Percentiles rank a stretch among this genome's conserved stretches.
Evolutionary conservation across 2,888 invertebrate species (phyloP).

Genomic region (Lycocerus yunnanus): DNA sequence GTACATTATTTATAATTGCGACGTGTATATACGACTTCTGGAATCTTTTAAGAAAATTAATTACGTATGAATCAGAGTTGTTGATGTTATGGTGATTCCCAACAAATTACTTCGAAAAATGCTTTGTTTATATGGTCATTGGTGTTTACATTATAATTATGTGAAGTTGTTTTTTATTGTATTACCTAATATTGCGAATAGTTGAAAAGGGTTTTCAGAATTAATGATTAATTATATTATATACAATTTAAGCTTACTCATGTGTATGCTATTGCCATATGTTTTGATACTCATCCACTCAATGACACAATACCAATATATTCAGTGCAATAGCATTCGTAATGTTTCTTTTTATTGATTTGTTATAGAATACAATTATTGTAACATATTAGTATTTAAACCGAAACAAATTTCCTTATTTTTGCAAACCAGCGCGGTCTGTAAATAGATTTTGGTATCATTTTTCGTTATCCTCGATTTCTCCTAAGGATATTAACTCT

Average conservation of each 20-base stretch:
- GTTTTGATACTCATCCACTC: not conserved
- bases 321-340: not conserved
- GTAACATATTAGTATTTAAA: too few species aligned
- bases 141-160: conserved; percentile 6
- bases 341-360: not conserved
- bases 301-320: not conserved
- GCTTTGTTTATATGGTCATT: conserved; percentile 17
- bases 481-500: too few species aligned
- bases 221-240: not conserved
- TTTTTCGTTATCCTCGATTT: too few species aligned
- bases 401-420: too few species aligned
- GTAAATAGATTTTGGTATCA: too few species aligned
- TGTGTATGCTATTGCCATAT: not conserved
- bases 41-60: conserved; percentile 9
- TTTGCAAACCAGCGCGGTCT: too few species aligned
- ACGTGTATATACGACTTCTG: conserved; percentile 3
- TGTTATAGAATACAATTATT: not conserved
- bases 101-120: conserved; percentile 13
- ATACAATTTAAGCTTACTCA: not conserved
- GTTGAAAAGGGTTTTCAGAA: not conserved
- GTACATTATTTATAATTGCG: conserved; percentile 4
- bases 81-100: conserved; percentile 12
- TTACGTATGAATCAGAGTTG: conserved; percentile 9
- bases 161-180: not conserved
- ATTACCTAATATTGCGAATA: not conserved